Evolutionary conservation across 2,113 vertebrate genomes (phyloP).

Genomic region (Pachycephala philippinensis): DNA sequence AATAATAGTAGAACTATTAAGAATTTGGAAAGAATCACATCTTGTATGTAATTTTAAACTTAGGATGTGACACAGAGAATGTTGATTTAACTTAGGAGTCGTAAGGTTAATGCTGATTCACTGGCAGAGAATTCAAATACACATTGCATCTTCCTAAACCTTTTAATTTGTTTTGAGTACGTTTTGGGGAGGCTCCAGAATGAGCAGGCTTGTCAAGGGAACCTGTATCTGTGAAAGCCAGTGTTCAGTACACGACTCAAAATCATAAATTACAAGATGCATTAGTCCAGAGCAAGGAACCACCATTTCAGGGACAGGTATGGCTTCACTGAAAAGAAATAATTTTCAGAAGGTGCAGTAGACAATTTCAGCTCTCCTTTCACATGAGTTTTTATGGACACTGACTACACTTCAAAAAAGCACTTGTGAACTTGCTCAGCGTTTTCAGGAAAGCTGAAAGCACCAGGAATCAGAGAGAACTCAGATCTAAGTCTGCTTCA

Average conservation of each 20-base stretch:
- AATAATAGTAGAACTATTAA: neutral
- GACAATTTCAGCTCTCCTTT: neutral
- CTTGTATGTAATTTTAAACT: neutral
- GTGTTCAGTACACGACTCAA: neutral
- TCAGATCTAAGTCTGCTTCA: neutral
- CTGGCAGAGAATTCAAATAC: neutral
- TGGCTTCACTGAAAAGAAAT: neutral
- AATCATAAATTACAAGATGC: neutral
- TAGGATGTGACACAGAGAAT: neutral
- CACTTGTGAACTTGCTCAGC: neutral
- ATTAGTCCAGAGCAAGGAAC: neutral
- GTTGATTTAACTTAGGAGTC: neutral
- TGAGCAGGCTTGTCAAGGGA: neutral
- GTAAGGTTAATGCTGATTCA: neutral
- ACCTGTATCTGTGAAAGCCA: neutral
- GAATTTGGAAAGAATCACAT: neutral
- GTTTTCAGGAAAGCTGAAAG: neutral
- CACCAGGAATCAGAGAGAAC: neutral
- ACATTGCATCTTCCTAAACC: neutral
- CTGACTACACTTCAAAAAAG: neutral
- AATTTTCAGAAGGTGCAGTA: neutral
- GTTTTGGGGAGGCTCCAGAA: neutral
- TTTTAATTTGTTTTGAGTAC: neutral
- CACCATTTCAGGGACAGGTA: neutral
- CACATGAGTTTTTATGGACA: neutral